Evolutionary conservation across 2,888 invertebrate species (phyloP).

Genomic region (Eumerus sabulonum): DNA sequence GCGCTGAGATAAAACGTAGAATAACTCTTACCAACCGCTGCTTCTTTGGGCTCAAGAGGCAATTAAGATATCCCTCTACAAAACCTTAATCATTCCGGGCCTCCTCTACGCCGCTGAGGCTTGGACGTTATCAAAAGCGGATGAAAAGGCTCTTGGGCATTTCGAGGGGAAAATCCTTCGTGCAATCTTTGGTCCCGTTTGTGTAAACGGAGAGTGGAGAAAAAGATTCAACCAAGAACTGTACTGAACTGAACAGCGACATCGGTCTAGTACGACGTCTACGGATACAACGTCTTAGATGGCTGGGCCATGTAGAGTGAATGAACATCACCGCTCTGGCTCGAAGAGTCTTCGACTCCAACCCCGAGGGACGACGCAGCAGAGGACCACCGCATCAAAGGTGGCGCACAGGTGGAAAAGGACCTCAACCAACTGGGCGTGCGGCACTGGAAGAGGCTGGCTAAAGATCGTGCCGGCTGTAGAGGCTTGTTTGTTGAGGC

Average conservation of each 20-base stretch:
- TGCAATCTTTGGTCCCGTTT: too few relatives aligned
- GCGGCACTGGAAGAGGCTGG: neutral
- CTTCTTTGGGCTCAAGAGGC: too few relatives aligned
- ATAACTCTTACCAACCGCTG: too few relatives aligned
- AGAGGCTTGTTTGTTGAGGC: constrained; percentile 1
- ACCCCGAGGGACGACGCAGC: neutral
- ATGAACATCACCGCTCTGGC: neutral
- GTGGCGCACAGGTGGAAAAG: neutral
- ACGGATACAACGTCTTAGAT: neutral
- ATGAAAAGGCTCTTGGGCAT: neutral
- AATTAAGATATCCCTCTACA: neutral
- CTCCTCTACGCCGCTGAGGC: neutral
- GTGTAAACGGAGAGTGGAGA: too few relatives aligned
- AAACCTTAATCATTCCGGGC: neutral
- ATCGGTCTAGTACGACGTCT: too few relatives aligned
- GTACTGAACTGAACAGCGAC: too few relatives aligned
- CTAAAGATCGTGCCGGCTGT: neutral
- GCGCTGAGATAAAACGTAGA: too few relatives aligned
- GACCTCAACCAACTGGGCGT: neutral
- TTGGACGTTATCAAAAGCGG: neutral
- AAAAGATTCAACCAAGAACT: too few relatives aligned
- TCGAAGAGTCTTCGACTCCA: neutral
- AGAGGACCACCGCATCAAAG: neutral
- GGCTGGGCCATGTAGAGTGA: neutral
- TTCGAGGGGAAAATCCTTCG: neutral